Conservation (phyloP, 2,113 vertebrate species). For the Zapus hudsonius region DNA sequence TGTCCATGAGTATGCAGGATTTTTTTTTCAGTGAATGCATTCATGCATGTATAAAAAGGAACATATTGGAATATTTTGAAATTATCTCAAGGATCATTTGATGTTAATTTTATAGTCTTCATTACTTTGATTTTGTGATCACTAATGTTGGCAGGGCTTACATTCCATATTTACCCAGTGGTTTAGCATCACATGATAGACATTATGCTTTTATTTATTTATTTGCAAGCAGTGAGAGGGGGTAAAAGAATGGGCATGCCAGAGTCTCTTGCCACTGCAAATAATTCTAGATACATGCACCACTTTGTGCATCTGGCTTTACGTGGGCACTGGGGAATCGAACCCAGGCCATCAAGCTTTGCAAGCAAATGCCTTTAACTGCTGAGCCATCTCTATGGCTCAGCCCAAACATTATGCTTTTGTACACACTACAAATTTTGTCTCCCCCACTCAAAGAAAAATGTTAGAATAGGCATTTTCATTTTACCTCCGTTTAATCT, state of each 20-base stretch:
- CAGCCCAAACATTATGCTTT: not conserved
- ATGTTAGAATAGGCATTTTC: not conserved
- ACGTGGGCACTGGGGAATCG: too few species aligned
- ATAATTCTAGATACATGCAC: too few species aligned
- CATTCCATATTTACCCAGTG: not conserved
- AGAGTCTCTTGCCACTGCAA: too few species aligned
- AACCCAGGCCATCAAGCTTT: too few species aligned
- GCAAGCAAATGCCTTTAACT: too few species aligned
- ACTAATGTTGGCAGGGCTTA: not conserved
- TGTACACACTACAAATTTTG: not conserved
- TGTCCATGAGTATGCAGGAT: not conserved
- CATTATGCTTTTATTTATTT: not conserved
- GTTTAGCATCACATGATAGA: conserved; percentile 26
- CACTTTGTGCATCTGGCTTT: too few species aligned
- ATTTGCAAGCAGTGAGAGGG: too few species aligned
- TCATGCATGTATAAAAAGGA: not conserved
- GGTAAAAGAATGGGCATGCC: too few species aligned
- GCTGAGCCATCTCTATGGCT: too few species aligned
- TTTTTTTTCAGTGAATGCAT: not conserved
- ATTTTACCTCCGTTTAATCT: conserved; percentile 19
- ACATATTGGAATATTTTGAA: not conserved
- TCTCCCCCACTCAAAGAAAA: not conserved
- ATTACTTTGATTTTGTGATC: conserved; percentile 20
- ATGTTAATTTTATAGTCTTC: not conserved
- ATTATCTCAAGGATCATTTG: not conserved